Base-by-base conservation (phyloP, 2,113 vertebrate genomes). In the Calonectris borealis region DNA sequence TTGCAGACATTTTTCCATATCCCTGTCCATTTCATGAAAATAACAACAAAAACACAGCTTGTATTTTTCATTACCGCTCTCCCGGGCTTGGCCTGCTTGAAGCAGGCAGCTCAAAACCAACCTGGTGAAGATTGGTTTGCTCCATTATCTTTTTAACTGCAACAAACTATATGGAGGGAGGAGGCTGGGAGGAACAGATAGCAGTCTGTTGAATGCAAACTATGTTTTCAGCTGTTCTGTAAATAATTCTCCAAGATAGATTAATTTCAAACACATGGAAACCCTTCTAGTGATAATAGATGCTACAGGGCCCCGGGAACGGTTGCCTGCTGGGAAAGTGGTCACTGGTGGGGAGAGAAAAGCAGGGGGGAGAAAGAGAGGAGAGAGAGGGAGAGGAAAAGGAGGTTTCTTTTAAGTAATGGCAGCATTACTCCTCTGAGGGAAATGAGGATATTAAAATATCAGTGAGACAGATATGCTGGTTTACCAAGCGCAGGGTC, bases 251-350 rank as follows among this genome's bases (percentile, higher is more conserved):
- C 27, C 14, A 48, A 44, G n/a, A 64, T 4, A 60, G 18, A 55
- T 42, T 76, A 38, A 68, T 76, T 60, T 92, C 38, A 72, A 79
- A 34, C 16, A 42, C 10, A 20, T 18, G 11, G 38, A 71, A 88
- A 48, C 9, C 9, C 7, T 52, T 52, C 24, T n/a, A 71, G 22
- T 38, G 7, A 10, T 16, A 77, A 19, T 3, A 71, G 36, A 58
- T 55, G 26, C 13, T 58, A 19, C 3, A 4, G 27, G 25, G 13
- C 11, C 9, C 24, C 0, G 0, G 6, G 5, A 95, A 38, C 0
- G 0, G 7, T 21, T 78, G 55, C 25, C 8, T 54, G 18, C 36
- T 80, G 7, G 36, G 13, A 54, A 71, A 71, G 10, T 10, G 52
- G 40, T 52, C 22, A 8, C 2, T 61, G 44, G 1, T 73, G 32